Conservation (phyloP, 2,113 vertebrate genomes). For the Oxygymnocypris stewartii region DNA sequence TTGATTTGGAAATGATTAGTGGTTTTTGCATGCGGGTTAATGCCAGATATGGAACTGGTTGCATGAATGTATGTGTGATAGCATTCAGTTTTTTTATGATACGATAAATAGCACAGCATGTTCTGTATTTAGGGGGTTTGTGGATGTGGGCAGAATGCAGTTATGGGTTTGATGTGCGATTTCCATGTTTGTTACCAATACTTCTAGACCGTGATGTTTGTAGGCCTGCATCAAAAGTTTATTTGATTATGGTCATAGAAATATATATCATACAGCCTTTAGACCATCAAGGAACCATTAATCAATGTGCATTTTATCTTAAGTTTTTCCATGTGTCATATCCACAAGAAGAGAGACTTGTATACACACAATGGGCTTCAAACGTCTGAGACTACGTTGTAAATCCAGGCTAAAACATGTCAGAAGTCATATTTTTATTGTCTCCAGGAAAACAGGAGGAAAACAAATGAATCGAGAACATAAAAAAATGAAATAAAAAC, state of each 20-base stretch:
- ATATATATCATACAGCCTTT: constrained; percentile 7
- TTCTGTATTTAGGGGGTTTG: background rate
- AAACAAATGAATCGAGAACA: constrained; percentile 31
- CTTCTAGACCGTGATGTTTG: background rate
- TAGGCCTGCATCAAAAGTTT: background rate
- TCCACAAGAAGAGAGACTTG: constrained; percentile 63
- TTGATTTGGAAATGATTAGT: constrained; percentile 23
- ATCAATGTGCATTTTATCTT: constrained; percentile 52
- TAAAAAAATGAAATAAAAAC: constrained; percentile 14
- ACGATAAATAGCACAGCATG: background rate
- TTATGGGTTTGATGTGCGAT: background rate
- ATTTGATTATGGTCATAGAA: background rate
- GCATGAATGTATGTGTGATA: constrained; percentile 1
- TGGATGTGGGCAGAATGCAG: background rate
- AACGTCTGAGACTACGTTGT: background rate
- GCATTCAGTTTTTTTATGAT: background rate
- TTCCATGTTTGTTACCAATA: constrained; percentile 18
- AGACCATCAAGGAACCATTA: constrained; percentile 19
- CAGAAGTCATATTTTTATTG: constrained; percentile 27
- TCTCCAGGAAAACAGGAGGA: constrained; percentile 25
- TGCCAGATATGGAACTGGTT: constrained; percentile 9
- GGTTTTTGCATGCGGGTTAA: background rate
- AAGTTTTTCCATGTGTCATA: constrained; percentile 47
- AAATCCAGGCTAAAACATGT: background rate
- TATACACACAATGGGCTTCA: background rate